A percentile compares a stretch with the other conserved stretches of the same genome.
phyloP scores from a whole-genome alignment of 2,888 invertebrate genomes.

The Coenonympha arcania region DNA sequence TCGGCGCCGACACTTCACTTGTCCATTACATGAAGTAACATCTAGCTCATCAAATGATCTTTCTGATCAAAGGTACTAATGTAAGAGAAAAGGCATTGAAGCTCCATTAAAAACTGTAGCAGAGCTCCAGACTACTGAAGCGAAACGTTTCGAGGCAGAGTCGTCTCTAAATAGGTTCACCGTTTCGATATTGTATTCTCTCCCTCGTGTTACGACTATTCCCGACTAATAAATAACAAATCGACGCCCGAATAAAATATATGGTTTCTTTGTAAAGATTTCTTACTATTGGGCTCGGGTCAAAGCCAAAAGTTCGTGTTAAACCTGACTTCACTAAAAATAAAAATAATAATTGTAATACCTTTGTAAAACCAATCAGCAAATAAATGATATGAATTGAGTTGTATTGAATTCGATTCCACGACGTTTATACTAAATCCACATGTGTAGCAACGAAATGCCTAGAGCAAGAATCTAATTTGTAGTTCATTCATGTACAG shows the following conservation, averaged over 20 bases:
- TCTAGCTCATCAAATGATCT: slow-evolving; percentile 40
- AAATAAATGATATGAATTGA: too few relatives aligned
- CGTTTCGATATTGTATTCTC: slow-evolving; percentile 65
- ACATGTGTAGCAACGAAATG: too few relatives aligned
- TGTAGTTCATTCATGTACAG: too few relatives aligned
- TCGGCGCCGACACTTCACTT: slow-evolving; percentile 46
- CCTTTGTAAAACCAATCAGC: too few relatives aligned
- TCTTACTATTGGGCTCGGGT: slow-evolving; percentile 41
- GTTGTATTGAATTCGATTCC: too few relatives aligned
- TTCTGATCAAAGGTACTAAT: slow-evolving; percentile 36
- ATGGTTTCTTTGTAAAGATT: slow-evolving; percentile 63
- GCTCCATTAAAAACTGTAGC: slow-evolving; percentile 41
- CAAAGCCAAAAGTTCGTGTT: slow-evolving; percentile 35
- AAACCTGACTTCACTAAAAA: slow-evolving; percentile 24
- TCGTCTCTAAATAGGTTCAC: slow-evolving; percentile 68
- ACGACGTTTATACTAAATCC: too few relatives aligned
- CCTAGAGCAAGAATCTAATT: too few relatives aligned
- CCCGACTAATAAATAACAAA: slow-evolving; percentile 73
- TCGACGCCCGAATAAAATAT: slow-evolving; percentile 69
- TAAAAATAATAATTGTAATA: too few relatives aligned
- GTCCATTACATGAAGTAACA: slow-evolving; percentile 45
- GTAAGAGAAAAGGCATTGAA: slow-evolving; percentile 42
- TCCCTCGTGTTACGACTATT: slow-evolving; percentile 68
- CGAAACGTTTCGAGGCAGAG: slow-evolving; percentile 58
- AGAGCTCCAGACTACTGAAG: slow-evolving; percentile 46